A percentile compares a stretch with the other conserved stretches of the same genome.
Evolutionary conservation across 2,888 invertebrate genomes (phyloP).

Genomic region (Cataglyphis albicans): DNA sequence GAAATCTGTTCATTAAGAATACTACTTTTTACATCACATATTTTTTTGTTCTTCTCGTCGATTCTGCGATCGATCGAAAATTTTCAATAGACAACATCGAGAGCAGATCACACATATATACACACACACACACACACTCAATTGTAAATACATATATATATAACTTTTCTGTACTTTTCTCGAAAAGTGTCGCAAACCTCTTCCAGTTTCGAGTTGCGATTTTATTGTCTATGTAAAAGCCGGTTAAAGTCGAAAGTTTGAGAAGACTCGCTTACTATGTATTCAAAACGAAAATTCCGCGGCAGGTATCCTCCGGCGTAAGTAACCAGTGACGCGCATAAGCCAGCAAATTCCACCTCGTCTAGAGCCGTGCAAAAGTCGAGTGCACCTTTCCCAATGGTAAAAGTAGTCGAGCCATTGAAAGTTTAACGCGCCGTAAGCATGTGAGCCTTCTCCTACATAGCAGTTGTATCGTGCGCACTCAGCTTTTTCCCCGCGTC

Average conservation of each 20-base stretch:
- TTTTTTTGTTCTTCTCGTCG: neutral
- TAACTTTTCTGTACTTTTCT: slow-evolving; percentile 3
- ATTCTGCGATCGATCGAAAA: neutral
- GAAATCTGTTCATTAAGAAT: neutral
- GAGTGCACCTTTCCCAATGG: slow-evolving; percentile 66
- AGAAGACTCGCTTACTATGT: slow-evolving; percentile 18
- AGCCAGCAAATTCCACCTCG: slow-evolving; percentile 59
- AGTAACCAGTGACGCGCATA: slow-evolving; percentile 56
- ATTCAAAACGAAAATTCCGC: slow-evolving; percentile 53
- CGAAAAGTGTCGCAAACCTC: slow-evolving; percentile 9
- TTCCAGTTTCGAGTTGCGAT: slow-evolving; percentile 20
- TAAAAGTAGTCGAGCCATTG: slow-evolving; percentile 79
- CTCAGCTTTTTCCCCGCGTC: slow-evolving; percentile 74
- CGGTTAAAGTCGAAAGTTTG: slow-evolving; percentile 37
- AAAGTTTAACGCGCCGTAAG: slow-evolving; percentile 81
- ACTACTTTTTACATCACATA: neutral
- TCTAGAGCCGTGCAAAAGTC: slow-evolving; percentile 27
- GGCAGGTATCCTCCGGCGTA: slow-evolving; percentile 46
- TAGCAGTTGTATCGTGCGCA: slow-evolving; percentile 71
- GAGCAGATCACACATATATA: neutral
- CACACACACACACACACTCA: no score
- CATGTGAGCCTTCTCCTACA: slow-evolving; percentile 69
- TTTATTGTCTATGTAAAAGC: slow-evolving; percentile 37
- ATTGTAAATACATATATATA: neutral
- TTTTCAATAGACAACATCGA: neutral